Evolutionary conservation across 2,888 invertebrate genomes (phyloP), one percentile per base, ranked within the genome.

Genomic region (Thumatha senex): DNA sequence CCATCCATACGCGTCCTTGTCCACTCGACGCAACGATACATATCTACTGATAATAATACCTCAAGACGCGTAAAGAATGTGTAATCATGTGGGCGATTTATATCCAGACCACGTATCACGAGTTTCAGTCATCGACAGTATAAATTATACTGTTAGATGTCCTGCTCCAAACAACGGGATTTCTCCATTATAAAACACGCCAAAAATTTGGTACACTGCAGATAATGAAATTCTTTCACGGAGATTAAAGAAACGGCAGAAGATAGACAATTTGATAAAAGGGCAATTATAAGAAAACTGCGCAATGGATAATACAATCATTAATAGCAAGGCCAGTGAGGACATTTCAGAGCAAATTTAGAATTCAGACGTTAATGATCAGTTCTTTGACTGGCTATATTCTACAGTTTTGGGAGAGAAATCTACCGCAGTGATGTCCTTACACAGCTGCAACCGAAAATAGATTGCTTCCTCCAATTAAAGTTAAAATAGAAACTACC

Each of bases 391-490:
- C 18, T 24, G 18, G 5, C 18, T 4, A n/a, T n/a, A n/a, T n/a
- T n/a, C n/a, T n/a, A 24, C 2, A 24, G 18, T 24, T 24, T 24
- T 24, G 18, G 5, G 5, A 24, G 3, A 24, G 18, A 24, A 24
- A 24, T 24, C 18, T 24, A 24, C 18, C 18, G 18, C 18, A 24
- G 18, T 24, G 18, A 24, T 24, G 5, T 18, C 11, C 30, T 18
- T n/a, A 1, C 12, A 39, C 40, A 8, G 29, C 18, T 13, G 5
- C 10, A 12, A 40, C 14, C 14, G 10, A 42, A 63, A 61, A 64
- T 64, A 61, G 54, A 51, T 24, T 39, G 50, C 53, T 56, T 56
- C 51, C 62, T 63, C 51, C 54, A 52, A 64, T 58, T 55, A 55
- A 57, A 43, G 40, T 41, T 48, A 18, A 48, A 49, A 49, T 46